Conservation (phyloP, 2,888 invertebrate genomes). For the Nomada fabriciana region DNA sequence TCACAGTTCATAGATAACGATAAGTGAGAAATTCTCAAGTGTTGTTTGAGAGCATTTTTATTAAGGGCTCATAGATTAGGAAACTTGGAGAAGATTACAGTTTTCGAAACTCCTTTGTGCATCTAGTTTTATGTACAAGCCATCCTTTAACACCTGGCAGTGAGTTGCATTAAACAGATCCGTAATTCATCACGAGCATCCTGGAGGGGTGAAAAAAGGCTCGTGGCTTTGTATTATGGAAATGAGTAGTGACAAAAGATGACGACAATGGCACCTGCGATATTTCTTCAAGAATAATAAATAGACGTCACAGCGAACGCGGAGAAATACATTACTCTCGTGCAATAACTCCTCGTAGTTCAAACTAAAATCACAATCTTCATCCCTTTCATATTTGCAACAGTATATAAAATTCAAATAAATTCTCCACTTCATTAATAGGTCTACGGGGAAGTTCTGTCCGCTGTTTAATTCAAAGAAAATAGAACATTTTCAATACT, state of each 20-base stretch:
- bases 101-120: not conserved
- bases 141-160: not conserved
- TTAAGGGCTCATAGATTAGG: no score
- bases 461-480: no score
- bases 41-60: no score
- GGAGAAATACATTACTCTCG: not conserved
- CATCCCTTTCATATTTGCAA: no score
- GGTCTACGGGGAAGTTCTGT: no score
- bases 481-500: no score
- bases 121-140: not conserved
- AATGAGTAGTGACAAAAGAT: conserved; percentile 45
- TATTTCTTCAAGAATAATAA: conserved; percentile 9
- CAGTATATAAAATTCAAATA: no score
- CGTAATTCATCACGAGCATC: not conserved
- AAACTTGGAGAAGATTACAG: not conserved
- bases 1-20: no score
- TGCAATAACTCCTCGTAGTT: not conserved
- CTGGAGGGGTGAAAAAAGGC: no score
- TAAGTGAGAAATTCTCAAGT: no score
- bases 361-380: no score
- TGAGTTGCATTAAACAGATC: conserved; percentile 19
- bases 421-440: no score
- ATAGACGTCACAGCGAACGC: not conserved
- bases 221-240: conserved; percentile 50
- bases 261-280: conserved; percentile 37